Conservation (phyloP, 2,888 invertebrate genomes). For the Dasypogon diadema region DNA sequence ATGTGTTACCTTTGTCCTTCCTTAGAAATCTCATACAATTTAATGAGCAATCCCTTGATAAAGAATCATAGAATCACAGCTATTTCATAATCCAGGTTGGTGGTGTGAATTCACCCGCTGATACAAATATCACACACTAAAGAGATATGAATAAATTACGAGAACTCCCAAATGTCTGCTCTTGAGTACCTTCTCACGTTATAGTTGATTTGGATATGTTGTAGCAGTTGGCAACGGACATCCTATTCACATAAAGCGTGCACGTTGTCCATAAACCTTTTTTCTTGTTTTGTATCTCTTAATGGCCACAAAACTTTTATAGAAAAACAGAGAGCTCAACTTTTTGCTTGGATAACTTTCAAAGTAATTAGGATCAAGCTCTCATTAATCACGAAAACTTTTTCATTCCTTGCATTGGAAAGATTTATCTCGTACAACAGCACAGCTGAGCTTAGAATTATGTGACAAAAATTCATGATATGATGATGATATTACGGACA, state of each 20-base stretch:
- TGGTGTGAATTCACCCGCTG: too few species aligned
- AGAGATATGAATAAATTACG: background rate
- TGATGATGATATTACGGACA: background rate
- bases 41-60: too few species aligned
- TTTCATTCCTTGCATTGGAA: constrained; percentile 25
- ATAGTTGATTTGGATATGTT: constrained; percentile 11
- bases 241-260: constrained; percentile 10
- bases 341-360: constrained; percentile 36
- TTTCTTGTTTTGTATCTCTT: constrained; percentile 14
- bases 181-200: background rate
- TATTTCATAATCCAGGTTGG: too few species aligned
- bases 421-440: constrained; percentile 25
- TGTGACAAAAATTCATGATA: constrained; percentile 42
- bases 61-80: too few species aligned
- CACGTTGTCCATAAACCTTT: background rate
- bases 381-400: constrained; percentile 49
- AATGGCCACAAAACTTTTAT: constrained; percentile 33
- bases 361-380: constrained; percentile 50
- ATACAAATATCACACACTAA: too few species aligned
- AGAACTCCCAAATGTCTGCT: background rate
- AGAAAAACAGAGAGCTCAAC: constrained; percentile 27
- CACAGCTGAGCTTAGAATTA: constrained; percentile 40
- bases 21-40: too few species aligned
- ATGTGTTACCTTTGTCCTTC: too few species aligned
- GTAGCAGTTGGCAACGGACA: constrained; percentile 2